phyloP scores from a whole-genome alignment of 2,888 invertebrate species.

The Cheilosia pagana region DNA sequence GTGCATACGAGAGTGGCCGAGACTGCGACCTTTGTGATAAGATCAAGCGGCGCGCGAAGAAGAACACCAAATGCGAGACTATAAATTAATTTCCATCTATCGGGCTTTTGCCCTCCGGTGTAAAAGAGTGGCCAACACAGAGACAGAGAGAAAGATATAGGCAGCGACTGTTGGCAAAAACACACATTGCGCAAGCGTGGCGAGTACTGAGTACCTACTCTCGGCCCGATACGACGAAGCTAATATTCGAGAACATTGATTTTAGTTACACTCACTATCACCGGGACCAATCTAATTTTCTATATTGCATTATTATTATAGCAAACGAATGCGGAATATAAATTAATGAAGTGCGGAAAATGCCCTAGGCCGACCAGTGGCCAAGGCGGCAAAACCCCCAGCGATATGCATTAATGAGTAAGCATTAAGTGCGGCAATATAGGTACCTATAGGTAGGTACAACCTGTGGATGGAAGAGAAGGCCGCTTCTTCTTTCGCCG shows the following conservation, averaged over 20 bases:
- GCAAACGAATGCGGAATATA: constrained; percentile 75
- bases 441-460: constrained; percentile 12
- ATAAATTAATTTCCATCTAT: constrained; percentile 75
- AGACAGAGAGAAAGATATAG: neutral
- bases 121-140: constrained; percentile 6
- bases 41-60: constrained; percentile 67
- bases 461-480: constrained; percentile 27
- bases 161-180: constrained; percentile 26
- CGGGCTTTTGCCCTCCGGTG: constrained; percentile 64
- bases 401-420: constrained; percentile 69
- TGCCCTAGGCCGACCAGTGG: constrained; percentile 45
- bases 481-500: constrained; percentile 10
- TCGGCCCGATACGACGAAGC: constrained; percentile 58
- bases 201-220: constrained; percentile 2
- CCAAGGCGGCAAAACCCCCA: neutral
- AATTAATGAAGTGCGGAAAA: constrained; percentile 74
- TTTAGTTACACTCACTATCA: constrained; percentile 67
- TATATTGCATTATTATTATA: constrained; percentile 72
- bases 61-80: constrained; percentile 69
- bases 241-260: constrained; percentile 69
- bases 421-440: constrained; percentile 47
- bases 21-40: constrained; percentile 74
- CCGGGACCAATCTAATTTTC: constrained; percentile 68
- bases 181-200: constrained; percentile 39
- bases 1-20: constrained; percentile 25